Conservation (phyloP, 2,888 invertebrate genomes). For the Lasioglossum lativentre region DNA sequence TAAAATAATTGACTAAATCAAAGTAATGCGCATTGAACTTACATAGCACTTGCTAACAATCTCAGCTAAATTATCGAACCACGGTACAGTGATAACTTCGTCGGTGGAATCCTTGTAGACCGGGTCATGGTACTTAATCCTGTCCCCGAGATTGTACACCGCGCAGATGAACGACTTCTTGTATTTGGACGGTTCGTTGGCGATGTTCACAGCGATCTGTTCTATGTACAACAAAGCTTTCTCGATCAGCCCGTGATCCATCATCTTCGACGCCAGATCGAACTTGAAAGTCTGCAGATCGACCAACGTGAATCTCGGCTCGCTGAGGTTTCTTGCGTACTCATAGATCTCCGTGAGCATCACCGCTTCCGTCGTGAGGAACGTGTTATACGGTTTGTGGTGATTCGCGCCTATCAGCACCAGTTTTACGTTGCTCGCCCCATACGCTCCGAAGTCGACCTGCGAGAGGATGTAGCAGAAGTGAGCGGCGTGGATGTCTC, state of each 20-base stretch:
- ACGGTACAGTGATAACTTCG: conserved; percentile 86
- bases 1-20: neutral
- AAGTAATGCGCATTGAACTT: conserved; percentile 51
- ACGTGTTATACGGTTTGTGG: conserved; percentile 87
- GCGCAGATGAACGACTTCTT: conserved; percentile 86
- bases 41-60: conserved; percentile 85
- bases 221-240: conserved; percentile 95
- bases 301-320: conserved; percentile 89
- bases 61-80: conserved; percentile 86
- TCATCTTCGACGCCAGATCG: conserved; percentile 91
- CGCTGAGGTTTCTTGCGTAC: conserved; percentile 94
- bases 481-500: conserved; percentile 95
- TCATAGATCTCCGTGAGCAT: conserved; percentile 98
- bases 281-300: conserved; percentile 93
- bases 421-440: conserved; percentile 87
- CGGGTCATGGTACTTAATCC: conserved; percentile 90
- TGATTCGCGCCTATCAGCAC: conserved; percentile 92
- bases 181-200: conserved; percentile 86
- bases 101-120: conserved; percentile 85
- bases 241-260: conserved; percentile 91
- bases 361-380: conserved; percentile 93
- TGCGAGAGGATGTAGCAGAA: conserved; percentile 97
- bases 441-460: conserved; percentile 86
- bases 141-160: conserved; percentile 86
- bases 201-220: conserved; percentile 89